Base-by-base conservation (phyloP, 2,797 vertebrate genomes). In the Molossus molossus region DNA sequence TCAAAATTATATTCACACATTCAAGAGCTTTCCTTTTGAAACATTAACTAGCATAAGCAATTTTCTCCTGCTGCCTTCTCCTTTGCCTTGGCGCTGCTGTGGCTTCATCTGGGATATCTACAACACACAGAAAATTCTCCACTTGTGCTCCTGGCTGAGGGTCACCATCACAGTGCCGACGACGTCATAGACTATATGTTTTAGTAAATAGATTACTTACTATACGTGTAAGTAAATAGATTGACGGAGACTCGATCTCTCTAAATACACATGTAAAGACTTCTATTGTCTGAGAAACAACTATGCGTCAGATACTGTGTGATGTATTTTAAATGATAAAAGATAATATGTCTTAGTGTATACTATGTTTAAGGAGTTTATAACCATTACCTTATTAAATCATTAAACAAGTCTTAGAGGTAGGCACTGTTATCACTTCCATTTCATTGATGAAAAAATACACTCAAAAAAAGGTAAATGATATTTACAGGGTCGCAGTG, bases 1-100 rank as follows among this genome's bases (percentile, higher is more conserved):
- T 89, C 70, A 90, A 90, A 85, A 88, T 37, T 85, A 9, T 84
- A 45, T 45, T 14, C 33, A 75, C 6, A 88, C 14, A 50, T 62
- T 33, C 67, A 65, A 90, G 29, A 62, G 20, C 14, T 50, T 58
- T 82, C 55, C 53, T 57, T 60, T 29, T 69, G 20, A 40, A 83
- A 45, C 33, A 69, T 25, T 75, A 67, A 50, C 21, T 57, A 6
- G 90, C 29, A 67, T 7, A 55, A 84, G 85, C 79, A 76, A 6
- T 20, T 79, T 85, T 86, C 53, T 88, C 79, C 53, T 69, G 10
- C 9, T 25, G 27, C 21, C 4, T 14, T 82, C 12, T 65, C n/a
- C 72, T 27, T 81, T 94, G 73, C 20, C 13, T 95, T 83, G 9
- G 0, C 37, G 53, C 45, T 92, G 29, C 37, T 58, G 21, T 70